Conservation (phyloP, 2,888 invertebrate species). For the Autographa gamma region DNA sequence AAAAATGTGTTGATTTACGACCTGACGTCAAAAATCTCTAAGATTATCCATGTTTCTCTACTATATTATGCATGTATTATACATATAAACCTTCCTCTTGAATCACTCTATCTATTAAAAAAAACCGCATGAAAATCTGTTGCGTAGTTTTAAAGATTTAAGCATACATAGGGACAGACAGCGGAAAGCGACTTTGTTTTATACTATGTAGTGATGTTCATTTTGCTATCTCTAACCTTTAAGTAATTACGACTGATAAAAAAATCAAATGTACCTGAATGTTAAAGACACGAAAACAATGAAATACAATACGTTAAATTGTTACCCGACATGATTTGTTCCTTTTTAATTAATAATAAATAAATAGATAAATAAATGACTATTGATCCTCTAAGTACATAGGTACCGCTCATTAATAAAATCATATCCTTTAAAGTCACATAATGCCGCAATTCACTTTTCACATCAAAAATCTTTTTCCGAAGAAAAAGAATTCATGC, state of each 20-base stretch:
- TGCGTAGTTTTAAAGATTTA: too few species aligned
- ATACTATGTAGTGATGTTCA: too few species aligned
- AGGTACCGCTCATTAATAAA: neutral
- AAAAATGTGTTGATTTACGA: too few species aligned
- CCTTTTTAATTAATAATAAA: neutral
- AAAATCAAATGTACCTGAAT: neutral
- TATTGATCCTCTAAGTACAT: neutral
- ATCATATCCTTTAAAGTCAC: neutral
- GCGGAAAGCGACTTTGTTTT: too few species aligned
- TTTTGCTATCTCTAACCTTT: neutral
- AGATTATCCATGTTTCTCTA: too few species aligned
- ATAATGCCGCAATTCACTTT: conserved; percentile 23
- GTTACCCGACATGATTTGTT: too few species aligned
- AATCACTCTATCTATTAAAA: too few species aligned
- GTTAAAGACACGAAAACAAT: neutral
- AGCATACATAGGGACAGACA: too few species aligned
- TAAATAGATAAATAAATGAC: neutral
- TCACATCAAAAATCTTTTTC: conserved; percentile 22
- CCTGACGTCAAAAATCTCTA: too few species aligned
- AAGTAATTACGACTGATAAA: neutral
- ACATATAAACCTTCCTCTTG: too few species aligned
- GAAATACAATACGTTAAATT: neutral
- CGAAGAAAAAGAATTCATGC: conserved; percentile 12
- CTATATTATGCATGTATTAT: too few species aligned
- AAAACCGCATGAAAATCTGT: too few species aligned